Percentiles rank a stretch among this genome's conserved stretches.
These are phyloP conservation scores for Liodrosophila aerea DNA, from an alignment of 2,888 invertebrate species.

Conservation along the genomic window DNA sequence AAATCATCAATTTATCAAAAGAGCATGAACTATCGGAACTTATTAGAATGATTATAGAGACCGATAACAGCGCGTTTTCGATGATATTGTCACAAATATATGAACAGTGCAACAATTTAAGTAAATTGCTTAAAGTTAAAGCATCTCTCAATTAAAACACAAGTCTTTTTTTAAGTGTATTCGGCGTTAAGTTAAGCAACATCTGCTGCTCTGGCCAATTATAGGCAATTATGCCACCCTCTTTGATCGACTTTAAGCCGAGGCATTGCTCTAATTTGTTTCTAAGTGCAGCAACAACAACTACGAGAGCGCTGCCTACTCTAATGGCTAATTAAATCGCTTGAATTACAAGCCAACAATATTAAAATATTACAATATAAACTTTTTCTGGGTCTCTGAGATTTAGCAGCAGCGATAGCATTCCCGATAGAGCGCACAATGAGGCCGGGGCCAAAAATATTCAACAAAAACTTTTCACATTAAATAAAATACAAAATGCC, in stretches of 20 bases:
- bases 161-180: too few species aligned
- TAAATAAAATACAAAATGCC: constrained; percentile 79
- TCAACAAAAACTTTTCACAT: constrained; percentile 75
- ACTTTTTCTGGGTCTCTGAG: constrained; percentile 57
- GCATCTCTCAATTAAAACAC: too few species aligned
- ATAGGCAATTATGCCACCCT: not conserved
- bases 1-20: too few species aligned
- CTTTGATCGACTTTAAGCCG: constrained; percentile 18
- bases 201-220: constrained; percentile 13
- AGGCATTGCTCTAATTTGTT: constrained; percentile 69
- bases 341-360: constrained; percentile 73
- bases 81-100: too few species aligned
- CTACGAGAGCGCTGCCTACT: constrained; percentile 20
- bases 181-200: constrained; percentile 1
- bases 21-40: too few species aligned
- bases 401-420: constrained; percentile 48
- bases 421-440: constrained; percentile 22
- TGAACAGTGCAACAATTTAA: too few species aligned
- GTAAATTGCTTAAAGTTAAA: too few species aligned
- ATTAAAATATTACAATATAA: constrained; percentile 77
- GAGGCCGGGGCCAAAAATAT: constrained; percentile 59
- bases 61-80: too few species aligned
- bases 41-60: too few species aligned
- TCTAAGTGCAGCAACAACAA: constrained; percentile 62
- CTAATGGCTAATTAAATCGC: constrained; percentile 77